These are phyloP conservation scores for Alviniconcha marisindica DNA, from an alignment of 1,140 invertebrate genomes.

Conservation along the genomic window DNA sequence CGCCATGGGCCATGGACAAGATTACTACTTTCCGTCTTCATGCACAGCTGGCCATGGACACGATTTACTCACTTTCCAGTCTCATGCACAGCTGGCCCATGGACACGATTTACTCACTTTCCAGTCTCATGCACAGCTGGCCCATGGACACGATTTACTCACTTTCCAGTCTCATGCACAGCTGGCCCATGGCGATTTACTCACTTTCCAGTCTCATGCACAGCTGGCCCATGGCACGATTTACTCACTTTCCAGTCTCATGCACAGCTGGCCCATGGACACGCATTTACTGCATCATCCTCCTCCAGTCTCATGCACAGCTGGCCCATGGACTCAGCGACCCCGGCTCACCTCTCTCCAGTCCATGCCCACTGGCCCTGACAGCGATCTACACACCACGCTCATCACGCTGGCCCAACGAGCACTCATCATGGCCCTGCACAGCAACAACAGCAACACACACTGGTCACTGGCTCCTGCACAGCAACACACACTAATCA, in stretches of 20 bases:
- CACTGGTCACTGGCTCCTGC: too few relatives aligned
- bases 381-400: too few relatives aligned
- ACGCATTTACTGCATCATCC: conserved; percentile 5
- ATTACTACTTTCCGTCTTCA: background rate
- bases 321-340: background rate
- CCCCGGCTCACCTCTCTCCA: background rate
- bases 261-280: conserved; percentile 24
- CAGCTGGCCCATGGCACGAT: conserved; percentile 20
- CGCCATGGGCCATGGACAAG: too few relatives aligned
- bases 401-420: too few relatives aligned
- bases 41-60: conserved; percentile 21
- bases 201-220: conserved; percentile 1
- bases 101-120: background rate
- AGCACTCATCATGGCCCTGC: too few relatives aligned
- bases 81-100: conserved; percentile 19
- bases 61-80: conserved; percentile 11
- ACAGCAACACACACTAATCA: too few relatives aligned
- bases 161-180: background rate
- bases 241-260: background rate
- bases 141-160: background rate
- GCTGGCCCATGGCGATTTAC: conserved; percentile 22
- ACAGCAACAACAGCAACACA: too few relatives aligned
- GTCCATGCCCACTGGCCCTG: too few relatives aligned
- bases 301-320: background rate
- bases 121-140: conserved; percentile 16